Percentiles rank a stretch among this genome's conserved stretches.
Conservation (phyloP, 2,888 invertebrate species). For the Erebia palarica region DNA sequence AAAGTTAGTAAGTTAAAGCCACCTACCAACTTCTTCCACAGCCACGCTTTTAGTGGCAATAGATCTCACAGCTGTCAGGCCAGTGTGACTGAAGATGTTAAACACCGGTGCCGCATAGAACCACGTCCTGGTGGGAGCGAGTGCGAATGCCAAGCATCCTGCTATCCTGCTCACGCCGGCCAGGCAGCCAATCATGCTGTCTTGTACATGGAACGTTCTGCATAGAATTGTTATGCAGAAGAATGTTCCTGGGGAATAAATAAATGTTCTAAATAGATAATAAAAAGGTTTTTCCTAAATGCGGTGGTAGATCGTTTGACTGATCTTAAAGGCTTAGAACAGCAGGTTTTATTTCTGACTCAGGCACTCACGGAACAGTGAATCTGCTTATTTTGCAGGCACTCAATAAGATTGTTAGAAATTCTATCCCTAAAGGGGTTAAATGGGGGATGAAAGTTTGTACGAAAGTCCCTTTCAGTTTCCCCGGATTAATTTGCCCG, state of each 20-base stretch:
- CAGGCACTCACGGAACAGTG: too few species aligned
- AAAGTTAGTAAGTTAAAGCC: too few species aligned
- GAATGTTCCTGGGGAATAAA: slow-evolving; percentile 62
- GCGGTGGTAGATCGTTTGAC: too few species aligned
- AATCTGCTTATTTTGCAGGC: too few species aligned
- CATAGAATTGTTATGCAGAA: slow-evolving; percentile 76
- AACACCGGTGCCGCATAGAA: slow-evolving; percentile 76
- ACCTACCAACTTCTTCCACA: slow-evolving; percentile 79
- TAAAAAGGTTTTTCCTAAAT: too few species aligned
- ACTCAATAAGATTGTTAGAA: too few species aligned
- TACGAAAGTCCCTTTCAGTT: too few species aligned
- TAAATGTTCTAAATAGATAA: not conserved
- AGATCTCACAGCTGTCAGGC: slow-evolving; percentile 81
- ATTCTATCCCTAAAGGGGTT: too few species aligned
- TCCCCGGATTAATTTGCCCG: too few species aligned
- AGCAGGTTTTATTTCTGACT: too few species aligned
- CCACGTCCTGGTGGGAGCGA: slow-evolving; percentile 72
- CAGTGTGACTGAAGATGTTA: slow-evolving; percentile 80
- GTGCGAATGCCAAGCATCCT: slow-evolving; percentile 76
- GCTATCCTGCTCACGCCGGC: slow-evolving; percentile 80
- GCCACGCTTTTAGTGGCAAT: slow-evolving; percentile 82
- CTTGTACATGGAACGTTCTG: slow-evolving; percentile 68
- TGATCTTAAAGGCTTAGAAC: too few species aligned
- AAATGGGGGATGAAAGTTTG: too few species aligned
- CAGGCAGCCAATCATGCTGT: slow-evolving; percentile 73